Evolutionary conservation across 64 coral and sea anemone genomes (phyloP), one percentile per base, ranked within the genome.

Genomic region (Porites lutea): DNA sequence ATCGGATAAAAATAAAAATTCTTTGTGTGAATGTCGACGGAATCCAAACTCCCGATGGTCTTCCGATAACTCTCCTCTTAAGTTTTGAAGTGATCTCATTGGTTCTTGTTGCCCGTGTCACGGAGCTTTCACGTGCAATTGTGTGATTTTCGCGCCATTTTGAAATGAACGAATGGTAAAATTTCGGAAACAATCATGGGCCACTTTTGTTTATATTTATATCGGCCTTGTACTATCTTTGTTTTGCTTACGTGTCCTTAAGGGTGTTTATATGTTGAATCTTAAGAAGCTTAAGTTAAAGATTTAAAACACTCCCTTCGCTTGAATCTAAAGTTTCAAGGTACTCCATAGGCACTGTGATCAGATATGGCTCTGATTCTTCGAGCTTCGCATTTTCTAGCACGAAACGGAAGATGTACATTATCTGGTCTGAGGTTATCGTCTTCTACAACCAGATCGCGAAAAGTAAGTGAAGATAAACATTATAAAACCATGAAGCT

Each of bases 321-420:
- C 21, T 62, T 10, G 11, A 43, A 27, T 23, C 27, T 70, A 20
- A 70, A 20, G 7, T 59, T 60, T 10, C 4, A 11, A 0, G 3
- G 53, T n/a, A 15, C 10, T 11, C 37, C 37, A 37, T 62, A 15
- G 16, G 15, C 15, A 61, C 3, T 65, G 27, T 37, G 27, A 37
- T 37, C 27, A 43, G 18, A 68, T 51, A 84, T 84, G 81, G 63
- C 81, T 48, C 47, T 84, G 7, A 84, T 84, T 23, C 81, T 84
- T 2, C 81, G 81, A 68, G 81, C 81, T 1, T 66, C 81, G 6
- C 67, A 14, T 68, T 68, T 84, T 68, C 62, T 84, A 5, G 14
- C 78, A 12, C 81, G 81, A n/a, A 84, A 68, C 14, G 81, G 5
- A 21, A 84, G 22, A 3, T 52, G 15, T 27, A n/a, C 62, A 0